Evolutionary conservation across 2,888 invertebrate genomes (phyloP), one percentile per base, ranked within the genome.

Genomic region (Ptilodon capucinus): DNA sequence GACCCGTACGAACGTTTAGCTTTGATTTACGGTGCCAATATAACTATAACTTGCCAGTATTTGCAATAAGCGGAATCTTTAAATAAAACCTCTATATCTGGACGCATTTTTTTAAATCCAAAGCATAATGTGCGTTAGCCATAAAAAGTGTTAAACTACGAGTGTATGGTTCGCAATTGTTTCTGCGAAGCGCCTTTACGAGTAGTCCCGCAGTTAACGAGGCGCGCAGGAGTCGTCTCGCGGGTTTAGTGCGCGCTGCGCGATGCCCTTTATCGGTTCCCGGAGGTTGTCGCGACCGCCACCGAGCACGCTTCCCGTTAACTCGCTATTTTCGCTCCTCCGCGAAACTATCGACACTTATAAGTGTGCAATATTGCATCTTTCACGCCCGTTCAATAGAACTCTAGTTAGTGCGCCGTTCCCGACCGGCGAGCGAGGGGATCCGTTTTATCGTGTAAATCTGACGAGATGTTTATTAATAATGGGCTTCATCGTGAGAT

Each of bases 201-300:
- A 85, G 81, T 79, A 76, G 70, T 68, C 67, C 69, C 62, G 74
- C 68, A 71, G 82, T 88, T 87, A 88, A 89, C 86, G 88, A 86
- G 83, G 80, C 84, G 79, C 74, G 74, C 74, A 60, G 76, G 41
- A 57, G 58, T 64, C 71, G 72, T 73, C 73, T 67, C 77, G 72
- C 68, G 67, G 65, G 79, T 81, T 84, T 80, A 84, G 71, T 70
- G 79, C 80, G 68, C 64, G 69, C 67, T 67, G 74, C 73, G 69
- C 65, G 74, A 72, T 77, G 77, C 75, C 81, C 84, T 86, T 88
- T 88, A 89, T 89, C 76, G 86, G 81, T 90, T 90, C 90, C 76
- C 68, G 79, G 90, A 90, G 83, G 80, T 76, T 79, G 80, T 74
- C 76, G 79, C 76, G 81, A 79, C 86, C 81, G 81, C 85, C 84